Evolutionary conservation across 2,113 vertebrate genomes (phyloP).

Genomic region (Saimiri boliviensis): DNA sequence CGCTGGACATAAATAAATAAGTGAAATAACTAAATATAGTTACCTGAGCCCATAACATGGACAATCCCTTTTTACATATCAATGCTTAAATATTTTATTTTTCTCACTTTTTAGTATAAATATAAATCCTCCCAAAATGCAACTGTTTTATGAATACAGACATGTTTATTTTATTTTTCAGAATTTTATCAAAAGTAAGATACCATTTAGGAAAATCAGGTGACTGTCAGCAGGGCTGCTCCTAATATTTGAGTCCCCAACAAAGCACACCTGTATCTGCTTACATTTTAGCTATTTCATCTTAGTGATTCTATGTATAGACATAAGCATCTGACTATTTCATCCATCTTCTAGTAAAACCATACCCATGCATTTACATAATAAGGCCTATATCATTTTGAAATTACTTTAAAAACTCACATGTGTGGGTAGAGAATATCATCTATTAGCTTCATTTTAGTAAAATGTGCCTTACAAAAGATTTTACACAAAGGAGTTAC

Average conservation of each 20-base stretch:
- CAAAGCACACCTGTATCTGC: not conserved
- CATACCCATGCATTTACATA: not conserved
- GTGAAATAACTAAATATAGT: not conserved
- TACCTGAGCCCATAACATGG: not conserved
- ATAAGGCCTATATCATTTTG: not conserved
- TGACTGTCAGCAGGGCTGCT: not conserved
- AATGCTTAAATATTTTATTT: not conserved
- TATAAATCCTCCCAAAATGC: not conserved
- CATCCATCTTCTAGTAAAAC: not conserved
- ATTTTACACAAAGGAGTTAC: not conserved
- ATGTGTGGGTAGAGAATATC: not conserved
- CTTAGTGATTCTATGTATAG: not conserved
- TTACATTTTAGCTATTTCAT: not conserved
- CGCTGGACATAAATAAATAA: not conserved
- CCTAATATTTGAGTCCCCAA: not conserved
- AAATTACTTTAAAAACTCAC: constrained; percentile 4
- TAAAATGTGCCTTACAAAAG: not conserved
- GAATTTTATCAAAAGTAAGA: not conserved
- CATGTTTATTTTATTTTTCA: not conserved
- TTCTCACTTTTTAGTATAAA: not conserved
- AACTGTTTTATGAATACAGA: not conserved
- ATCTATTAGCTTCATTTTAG: constrained; percentile 18
- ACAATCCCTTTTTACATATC: not conserved
- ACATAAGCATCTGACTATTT: not conserved
- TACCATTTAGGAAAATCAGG: not conserved